Base-by-base conservation (phyloP, 2,113 vertebrate species). In the Bos javanicus region DNA sequence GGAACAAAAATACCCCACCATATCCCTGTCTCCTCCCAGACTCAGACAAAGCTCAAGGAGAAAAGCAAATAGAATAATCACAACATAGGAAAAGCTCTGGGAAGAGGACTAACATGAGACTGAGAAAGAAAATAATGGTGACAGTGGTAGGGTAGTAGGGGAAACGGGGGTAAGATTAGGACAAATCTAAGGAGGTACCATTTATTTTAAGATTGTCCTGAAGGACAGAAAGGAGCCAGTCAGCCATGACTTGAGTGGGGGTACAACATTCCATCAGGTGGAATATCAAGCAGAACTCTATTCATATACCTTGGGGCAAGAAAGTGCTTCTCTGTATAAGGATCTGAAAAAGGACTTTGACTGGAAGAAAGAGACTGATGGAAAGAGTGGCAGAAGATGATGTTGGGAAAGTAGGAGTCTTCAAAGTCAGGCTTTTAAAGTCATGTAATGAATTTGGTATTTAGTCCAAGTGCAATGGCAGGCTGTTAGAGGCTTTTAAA, bases 1-100 rank as follows among this genome's bases (percentile, higher is more conserved):
- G 3, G 10, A 43, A 13, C 6, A 71, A 2, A 43, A 25, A 25
- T 3, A 56, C 48, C 82, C 19, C 11, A 8, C 26, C 26, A 48
- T 0, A 1, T 25, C 28, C n/a, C 15, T 5, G 6, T 2, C 10
- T 28, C 2, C 7, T 48, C 54, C 16, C 16, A 83, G 17, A 57
- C 64, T 46, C 11, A 81, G 74, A 52, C 19, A 80, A 62, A 90
- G 39, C n/a, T 21, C 23, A 85, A 23, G 62, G 57, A 94, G 8
- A 52, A 7, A 67, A 76, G 11, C 25, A 33, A 64, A n/a, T 36
- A 28, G 16, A 92, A 28, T 54, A 64, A 81, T 71, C n/a, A 23
- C 16, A 56, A 59, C 25, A 43, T 88, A 62, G n/a, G 30, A 52
- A 23, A 76, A 85, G 19, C 10, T 0, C 3, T 76, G 54, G 46